Percentiles rank a stretch among this genome's conserved stretches.
phyloP scores from a whole-genome alignment of 2,113 vertebrate species.

The Cephalopterus ornatus region DNA sequence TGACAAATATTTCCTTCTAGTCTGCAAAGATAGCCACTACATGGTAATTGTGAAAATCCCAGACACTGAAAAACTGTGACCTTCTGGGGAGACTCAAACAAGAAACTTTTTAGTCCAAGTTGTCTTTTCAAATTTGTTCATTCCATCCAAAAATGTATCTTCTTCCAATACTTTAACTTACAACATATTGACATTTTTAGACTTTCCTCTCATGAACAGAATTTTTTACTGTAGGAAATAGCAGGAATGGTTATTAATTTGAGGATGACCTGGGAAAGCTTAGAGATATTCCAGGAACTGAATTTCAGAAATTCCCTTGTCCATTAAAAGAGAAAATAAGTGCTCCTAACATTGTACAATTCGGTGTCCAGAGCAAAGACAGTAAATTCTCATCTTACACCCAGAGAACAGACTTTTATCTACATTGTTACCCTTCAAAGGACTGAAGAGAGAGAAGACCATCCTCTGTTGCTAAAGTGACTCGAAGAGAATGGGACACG shows the following conservation, averaged over 20 bases:
- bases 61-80: background rate
- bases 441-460: background rate
- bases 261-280: background rate
- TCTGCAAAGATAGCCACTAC: background rate
- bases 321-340: background rate
- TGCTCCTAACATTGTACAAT: background rate
- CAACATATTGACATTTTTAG: background rate
- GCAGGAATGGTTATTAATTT: background rate
- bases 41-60: background rate
- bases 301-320: background rate
- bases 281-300: background rate
- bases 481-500: background rate
- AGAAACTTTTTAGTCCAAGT: background rate
- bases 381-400: background rate
- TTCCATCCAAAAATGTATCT: background rate
- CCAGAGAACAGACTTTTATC: background rate
- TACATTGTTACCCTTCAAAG: background rate
- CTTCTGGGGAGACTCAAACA: background rate
- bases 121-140: background rate
- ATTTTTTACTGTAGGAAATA: background rate
- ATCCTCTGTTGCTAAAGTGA: background rate
- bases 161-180: background rate
- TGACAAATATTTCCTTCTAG: background rate
- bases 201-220: background rate
- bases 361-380: background rate